These are phyloP conservation scores for Novumbra hubbsi DNA, from an alignment of 2,797 vertebrate genomes.

Conservation along the genomic window DNA sequence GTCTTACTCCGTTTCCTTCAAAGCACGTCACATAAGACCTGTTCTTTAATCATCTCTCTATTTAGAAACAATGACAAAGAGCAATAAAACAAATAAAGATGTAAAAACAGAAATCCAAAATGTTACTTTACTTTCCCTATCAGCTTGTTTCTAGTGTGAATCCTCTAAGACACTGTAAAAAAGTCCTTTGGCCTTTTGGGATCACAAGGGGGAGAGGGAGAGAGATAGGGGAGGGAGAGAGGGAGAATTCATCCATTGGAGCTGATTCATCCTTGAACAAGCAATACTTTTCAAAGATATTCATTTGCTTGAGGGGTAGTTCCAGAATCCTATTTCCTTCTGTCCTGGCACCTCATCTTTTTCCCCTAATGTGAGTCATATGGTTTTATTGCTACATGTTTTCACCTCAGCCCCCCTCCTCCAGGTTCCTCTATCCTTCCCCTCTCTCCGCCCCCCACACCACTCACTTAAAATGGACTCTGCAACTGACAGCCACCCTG, in stretches of 20 bases:
- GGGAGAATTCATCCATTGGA: slow-evolving; percentile 44
- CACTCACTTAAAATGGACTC: not conserved
- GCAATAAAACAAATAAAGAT: not conserved
- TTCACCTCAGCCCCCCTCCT: slow-evolving; percentile 27
- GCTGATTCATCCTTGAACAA: slow-evolving; percentile 67
- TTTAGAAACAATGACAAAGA: slow-evolving; percentile 36
- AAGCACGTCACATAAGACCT: too few relatives aligned
- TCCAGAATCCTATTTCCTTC: slow-evolving; percentile 75
- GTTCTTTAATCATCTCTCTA: slow-evolving; percentile 58
- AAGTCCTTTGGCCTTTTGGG: slow-evolving; percentile 34
- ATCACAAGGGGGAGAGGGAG: not conserved
- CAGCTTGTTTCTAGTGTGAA: not conserved
- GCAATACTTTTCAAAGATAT: slow-evolving; percentile 61
- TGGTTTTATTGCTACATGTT: slow-evolving; percentile 59
- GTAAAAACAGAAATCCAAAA: not conserved
- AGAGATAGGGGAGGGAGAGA: not conserved
- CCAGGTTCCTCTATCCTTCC: not conserved
- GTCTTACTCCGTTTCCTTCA: too few relatives aligned
- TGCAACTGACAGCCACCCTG: not conserved
- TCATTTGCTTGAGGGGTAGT: slow-evolving; percentile 66
- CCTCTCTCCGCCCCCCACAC: not conserved
- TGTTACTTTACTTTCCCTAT: not conserved
- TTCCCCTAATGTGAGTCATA: slow-evolving; percentile 68
- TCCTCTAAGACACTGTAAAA: slow-evolving; percentile 12
- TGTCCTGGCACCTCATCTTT: slow-evolving; percentile 62